Evolutionary conservation across 64 coral and sea anemone genomes (phyloP), one percentile per base, ranked within the genome.

Genomic region (Dendrophyllia cribrosa): DNA sequence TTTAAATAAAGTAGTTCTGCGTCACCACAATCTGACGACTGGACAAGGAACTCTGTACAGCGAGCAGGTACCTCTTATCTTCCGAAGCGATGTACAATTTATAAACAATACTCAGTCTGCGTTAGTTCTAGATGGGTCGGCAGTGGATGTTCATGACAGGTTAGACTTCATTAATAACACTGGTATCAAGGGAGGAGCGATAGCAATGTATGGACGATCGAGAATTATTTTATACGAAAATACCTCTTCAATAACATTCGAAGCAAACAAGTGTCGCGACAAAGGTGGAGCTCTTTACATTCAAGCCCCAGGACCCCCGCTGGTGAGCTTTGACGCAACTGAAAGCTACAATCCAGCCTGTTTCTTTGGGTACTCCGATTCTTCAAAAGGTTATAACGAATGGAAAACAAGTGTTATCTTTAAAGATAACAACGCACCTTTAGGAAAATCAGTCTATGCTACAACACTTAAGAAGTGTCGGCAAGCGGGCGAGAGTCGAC

Each of bases 221-320:
- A 94, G 88, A 71, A 73, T 97, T 16, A 50, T 91, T 58, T 91
- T 97, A 72, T 58, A 85, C 43, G 80, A 88, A 49, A 74, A 91
- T 9, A 86, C 95, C 4, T 58, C 19, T 24, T 12, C 86, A 61
- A 61, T 90, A 61, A 70, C 8, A 13, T 97, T 97, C 63, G 59
- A 91, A 9, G 75, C 63, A 49, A 97, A 97, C 47, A 43, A 50
- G 34, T 91, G 92, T 58, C 88, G 76, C 0, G 82, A 90, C 34
- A 97, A 94, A 46, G 95, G 95, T 19, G 95, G 95, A 24, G 95
- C 95, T 8, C 17, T 97, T 4, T 94, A 90, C 26, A 76, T 97
- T 60, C 76, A 85, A 72, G 68, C 82, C n/a, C 85, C 91, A 70
- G 92, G 95, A 17, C 76, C 95, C 67, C 88, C 95, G 12, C 78